Base-by-base conservation (phyloP, 2,888 invertebrate species). In the Lottia scabra region DNA sequence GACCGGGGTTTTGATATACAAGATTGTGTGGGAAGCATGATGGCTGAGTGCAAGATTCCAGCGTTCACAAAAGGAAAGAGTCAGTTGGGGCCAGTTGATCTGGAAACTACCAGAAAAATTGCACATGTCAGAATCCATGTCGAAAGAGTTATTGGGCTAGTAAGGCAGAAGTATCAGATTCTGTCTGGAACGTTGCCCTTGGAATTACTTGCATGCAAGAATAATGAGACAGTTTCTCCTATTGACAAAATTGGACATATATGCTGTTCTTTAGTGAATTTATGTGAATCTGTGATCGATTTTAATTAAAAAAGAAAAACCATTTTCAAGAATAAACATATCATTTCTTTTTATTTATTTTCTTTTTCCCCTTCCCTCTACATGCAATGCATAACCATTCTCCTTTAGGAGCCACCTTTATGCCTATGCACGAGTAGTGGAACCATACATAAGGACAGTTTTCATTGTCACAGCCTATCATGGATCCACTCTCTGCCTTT, bases 71-170 rank as follows among this genome's bases (percentile, higher is more conserved):
- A 19, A 67, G 4, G 6, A 6, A 63, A 66, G 15, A 19, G 62
- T 4, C 79, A 80, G 48, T 45, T 78, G 15, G 66, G 71, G 15
- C 64, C 79, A 26, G 15, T 72, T 6, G 79, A 79, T 19, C n/a
- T 80, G 13, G 77, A 78, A 26, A 13, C n/a, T 12, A 75, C 78
- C 27, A 45, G 78, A 10, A 76, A 72, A 45, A 73, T 79, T 56
- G 78, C 79, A 2, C 67, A 76, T 56, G 48, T 70, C 6, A 19
- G 78, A 43, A 80, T 77, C 26, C 76, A 78, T 69, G 78, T 80
- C 1, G 80, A 77, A 63, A 16, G 75, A 23, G 77, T 80, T 15
- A 80, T 80, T 43, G 78, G 80, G 13, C 27, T 74, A 15, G 74
- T 77, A 0, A 13, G 80, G 0, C 75, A 80, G 45, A 80, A 74